phyloP scores from a whole-genome alignment of 2,888 invertebrate species.

The Ypsolopha scabrella region DNA sequence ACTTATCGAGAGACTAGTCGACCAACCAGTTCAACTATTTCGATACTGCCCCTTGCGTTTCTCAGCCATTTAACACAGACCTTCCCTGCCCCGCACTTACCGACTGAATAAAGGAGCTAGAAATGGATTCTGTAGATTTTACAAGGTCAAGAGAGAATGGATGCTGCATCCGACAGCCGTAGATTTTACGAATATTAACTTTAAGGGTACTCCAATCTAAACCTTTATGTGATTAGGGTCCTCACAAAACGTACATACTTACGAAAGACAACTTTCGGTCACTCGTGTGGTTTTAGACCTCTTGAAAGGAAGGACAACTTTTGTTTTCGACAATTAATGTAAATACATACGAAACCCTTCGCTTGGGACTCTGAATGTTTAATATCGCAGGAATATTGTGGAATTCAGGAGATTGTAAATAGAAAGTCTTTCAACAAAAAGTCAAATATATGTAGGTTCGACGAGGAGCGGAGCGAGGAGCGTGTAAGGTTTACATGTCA shows the following conservation, averaged over 20 bases:
- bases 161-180: conserved; percentile 34
- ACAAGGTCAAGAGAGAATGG: conserved; percentile 20
- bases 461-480: too few relatives aligned
- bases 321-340: too few relatives aligned
- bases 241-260: conserved; percentile 31
- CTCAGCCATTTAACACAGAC: not conserved
- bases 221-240: conserved; percentile 53
- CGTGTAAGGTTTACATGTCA: too few relatives aligned
- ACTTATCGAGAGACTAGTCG: conserved; percentile 27
- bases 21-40: conserved; percentile 16
- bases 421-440: too few relatives aligned
- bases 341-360: too few relatives aligned
- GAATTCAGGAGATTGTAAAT: too few relatives aligned
- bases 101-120: not conserved
- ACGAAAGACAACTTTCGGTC: conserved; percentile 20
- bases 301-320: conserved; percentile 4
- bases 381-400: too few relatives aligned
- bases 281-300: conserved; percentile 28
- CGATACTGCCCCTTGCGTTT: not conserved
- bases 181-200: conserved; percentile 67
- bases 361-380: too few relatives aligned
- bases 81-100: not conserved
- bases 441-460: too few relatives aligned
- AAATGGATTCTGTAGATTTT: not conserved
- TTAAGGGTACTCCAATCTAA: conserved; percentile 54